These are phyloP conservation scores for Perca flavescens DNA, from an alignment of 2,113 vertebrate genomes.

Conservation along the genomic window DNA sequence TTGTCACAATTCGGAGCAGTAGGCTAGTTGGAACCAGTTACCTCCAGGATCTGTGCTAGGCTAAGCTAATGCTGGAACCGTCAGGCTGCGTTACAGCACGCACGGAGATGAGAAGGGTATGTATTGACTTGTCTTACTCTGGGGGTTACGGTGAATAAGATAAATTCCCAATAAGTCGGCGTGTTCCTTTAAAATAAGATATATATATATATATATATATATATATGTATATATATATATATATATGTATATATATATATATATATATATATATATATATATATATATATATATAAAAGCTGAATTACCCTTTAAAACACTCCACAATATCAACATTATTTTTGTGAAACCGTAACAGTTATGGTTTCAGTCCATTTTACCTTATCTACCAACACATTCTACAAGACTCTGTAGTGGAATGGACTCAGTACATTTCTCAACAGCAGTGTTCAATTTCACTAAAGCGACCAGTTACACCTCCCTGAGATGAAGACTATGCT, in stretches of 20 bases:
- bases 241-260: no score
- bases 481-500: constrained; percentile 78
- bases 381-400: constrained; percentile 51
- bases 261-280: no score
- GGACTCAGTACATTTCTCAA: constrained; percentile 43
- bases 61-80: no score
- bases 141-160: no score
- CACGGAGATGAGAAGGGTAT: no score
- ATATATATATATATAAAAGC: constrained; percentile 5
- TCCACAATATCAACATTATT: constrained; percentile 57
- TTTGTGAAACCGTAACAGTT: constrained; percentile 45
- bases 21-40: no score
- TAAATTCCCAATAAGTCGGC: no score
- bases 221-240: background rate
- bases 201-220: constrained; percentile 22
- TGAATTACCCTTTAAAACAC: constrained; percentile 54
- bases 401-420: constrained; percentile 64
- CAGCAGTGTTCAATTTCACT: constrained; percentile 43
- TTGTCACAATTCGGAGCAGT: no score
- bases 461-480: constrained; percentile 67
- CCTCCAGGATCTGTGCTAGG: no score
- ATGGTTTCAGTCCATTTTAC: constrained; percentile 31
- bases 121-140: no score
- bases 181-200: no score
- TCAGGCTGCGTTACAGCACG: no score